These are phyloP conservation scores for Sebastes taczanowskii DNA, from an alignment of 2,797 vertebrate species.

Conservation along the genomic window DNA sequence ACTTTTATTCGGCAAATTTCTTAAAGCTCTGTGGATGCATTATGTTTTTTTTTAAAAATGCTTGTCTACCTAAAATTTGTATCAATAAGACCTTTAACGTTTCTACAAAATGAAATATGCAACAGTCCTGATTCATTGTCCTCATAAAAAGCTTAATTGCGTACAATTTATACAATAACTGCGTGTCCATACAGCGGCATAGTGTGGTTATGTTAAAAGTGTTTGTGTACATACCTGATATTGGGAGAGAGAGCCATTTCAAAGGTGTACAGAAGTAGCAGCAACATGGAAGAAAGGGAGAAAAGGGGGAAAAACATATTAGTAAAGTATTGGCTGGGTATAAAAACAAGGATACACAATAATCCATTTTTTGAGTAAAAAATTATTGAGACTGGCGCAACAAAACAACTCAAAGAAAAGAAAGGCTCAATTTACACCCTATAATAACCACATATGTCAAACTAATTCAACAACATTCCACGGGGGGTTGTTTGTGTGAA, in stretches of 20 bases:
- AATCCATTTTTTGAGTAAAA: constrained; percentile 17
- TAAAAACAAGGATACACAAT: constrained; percentile 18
- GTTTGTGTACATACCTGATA: constrained; percentile 69
- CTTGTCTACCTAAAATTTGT: no score
- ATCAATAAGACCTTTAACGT: neutral
- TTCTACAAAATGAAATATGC: neutral
- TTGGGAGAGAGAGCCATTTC: constrained; percentile 15
- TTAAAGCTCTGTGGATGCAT: no score
- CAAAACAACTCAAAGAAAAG: constrained; percentile 35
- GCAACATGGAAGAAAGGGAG: constrained; percentile 37
- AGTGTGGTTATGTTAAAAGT: neutral
- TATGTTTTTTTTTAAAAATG: no score
- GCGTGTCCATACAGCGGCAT: neutral
- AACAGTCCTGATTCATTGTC: neutral
- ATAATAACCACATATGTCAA: constrained; percentile 64
- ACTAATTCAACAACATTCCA: constrained; percentile 49
- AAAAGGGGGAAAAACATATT: constrained; percentile 26
- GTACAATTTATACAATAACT: neutral
- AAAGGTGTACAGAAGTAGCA: neutral
- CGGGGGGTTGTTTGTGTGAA: constrained; percentile 54
- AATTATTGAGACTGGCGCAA: constrained; percentile 9
- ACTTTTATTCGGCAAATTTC: fast-evolving
- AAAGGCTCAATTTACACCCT: constrained; percentile 42
- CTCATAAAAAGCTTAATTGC: neutral
- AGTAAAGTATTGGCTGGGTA: constrained; percentile 21